Evolutionary conservation across 2,888 invertebrate genomes (phyloP).

Genomic region (Endotricha flammealis): DNA sequence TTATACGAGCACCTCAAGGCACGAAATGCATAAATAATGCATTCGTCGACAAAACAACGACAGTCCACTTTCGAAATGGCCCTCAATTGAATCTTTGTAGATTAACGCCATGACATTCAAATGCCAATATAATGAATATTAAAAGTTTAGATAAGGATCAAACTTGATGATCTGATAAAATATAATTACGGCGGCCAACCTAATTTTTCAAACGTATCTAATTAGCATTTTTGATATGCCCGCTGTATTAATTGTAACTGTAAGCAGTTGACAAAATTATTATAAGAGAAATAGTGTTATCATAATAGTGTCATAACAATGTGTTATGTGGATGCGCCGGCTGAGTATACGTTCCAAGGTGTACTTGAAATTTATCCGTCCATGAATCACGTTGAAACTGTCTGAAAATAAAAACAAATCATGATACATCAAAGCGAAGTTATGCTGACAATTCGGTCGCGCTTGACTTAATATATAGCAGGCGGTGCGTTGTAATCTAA

Average conservation of each 20-base stretch:
- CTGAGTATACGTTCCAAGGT: conserved; percentile 63
- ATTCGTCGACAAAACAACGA: neutral
- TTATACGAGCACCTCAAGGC: conserved; percentile 6
- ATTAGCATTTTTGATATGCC: conserved; percentile 16
- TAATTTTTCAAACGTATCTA: conserved; percentile 5
- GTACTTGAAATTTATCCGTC: conserved; percentile 67
- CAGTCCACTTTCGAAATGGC: neutral
- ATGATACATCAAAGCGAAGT: conserved; percentile 74
- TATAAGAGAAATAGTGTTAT: conserved; percentile 34
- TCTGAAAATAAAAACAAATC: conserved; percentile 74
- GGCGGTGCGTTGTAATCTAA: conserved; percentile 76
- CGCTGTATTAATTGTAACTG: conserved; percentile 4
- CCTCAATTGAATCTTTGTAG: conserved; percentile 3
- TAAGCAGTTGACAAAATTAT: conserved; percentile 13
- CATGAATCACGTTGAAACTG: conserved; percentile 71
- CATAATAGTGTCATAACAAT: conserved; percentile 58
- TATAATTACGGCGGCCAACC: conserved; percentile 1
- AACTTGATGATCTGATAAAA: conserved; percentile 3
- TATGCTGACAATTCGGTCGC: conserved; percentile 76
- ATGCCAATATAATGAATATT: conserved; percentile 3
- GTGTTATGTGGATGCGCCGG: conserved; percentile 58
- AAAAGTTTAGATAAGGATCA: conserved; percentile 5
- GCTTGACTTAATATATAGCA: conserved; percentile 72
- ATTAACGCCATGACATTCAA: neutral
- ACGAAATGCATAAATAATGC: conserved; percentile 2